Base-by-base conservation (phyloP, 2,113 vertebrate species). In the Zapus hudsonius region DNA sequence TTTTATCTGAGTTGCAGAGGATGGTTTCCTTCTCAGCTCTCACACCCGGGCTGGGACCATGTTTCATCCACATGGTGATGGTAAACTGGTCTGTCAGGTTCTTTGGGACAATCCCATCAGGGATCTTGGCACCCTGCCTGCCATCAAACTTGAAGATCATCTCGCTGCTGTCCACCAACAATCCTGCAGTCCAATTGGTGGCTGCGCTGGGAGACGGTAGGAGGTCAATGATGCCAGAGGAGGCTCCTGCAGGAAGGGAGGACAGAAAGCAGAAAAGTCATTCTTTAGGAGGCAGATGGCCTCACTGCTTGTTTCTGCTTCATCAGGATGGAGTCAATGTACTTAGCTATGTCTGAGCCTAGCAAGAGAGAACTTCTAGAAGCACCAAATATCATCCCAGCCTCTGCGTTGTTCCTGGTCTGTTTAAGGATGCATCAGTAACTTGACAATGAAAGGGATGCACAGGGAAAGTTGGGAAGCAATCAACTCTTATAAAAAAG, bases 51-150 rank as follows among this genome's bases (percentile, higher is more conserved):
- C 99, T 99, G 75, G 99, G 99, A 2, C 99, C 99, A 0, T 99
- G 99, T 92, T 99, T 99, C 99, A 99, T 99, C 99, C 99, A 99
- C 80, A 99, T 99, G 29, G 98, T 98, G 94, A 99, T 99, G 81
- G 99, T 99, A 98, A 99, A 99, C 93, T 99, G 99, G 96, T 99
- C 99, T 0, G 99, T 99, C 96, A 99, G 98, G 96, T 99, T 99
- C 98, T 99, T 99, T 0, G 99, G 99, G 52, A 99, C 99, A 95
- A 99, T 99, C 96, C 98, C 98, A 76, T 99, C 99, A 0, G 99
- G 99, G 81, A 99, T 99, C 97, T 99, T 99, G 36, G 99, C 99
- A 10, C 99, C 99, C 96, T 99, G 99, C 40, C 97, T 99, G 91
- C 99, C 99, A 33, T 99, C 99, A 92, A 99, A 99, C 95, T 98